phyloP scores from a whole-genome alignment of 2,797 vertebrate genomes.

The Mionectes olivaceus region DNA sequence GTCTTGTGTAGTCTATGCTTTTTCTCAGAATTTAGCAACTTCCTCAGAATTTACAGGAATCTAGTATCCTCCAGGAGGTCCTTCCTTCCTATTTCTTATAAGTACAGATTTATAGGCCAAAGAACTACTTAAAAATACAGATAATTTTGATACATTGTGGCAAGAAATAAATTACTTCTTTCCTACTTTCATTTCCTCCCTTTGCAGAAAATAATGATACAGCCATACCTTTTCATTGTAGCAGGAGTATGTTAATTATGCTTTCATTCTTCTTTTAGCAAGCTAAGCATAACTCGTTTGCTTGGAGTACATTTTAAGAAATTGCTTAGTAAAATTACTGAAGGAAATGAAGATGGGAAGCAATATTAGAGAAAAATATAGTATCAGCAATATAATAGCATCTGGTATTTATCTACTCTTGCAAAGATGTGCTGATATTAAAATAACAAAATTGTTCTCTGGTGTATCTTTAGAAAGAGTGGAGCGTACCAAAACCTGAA shows the following conservation, averaged over 20 bases:
- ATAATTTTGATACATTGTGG: not conserved
- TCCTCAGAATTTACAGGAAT: not conserved
- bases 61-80: not conserved
- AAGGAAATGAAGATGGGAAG: not conserved
- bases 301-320: not conserved
- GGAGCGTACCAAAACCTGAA: not conserved
- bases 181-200: not conserved
- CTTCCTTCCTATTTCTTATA: not conserved
- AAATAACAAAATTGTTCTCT: not conserved
- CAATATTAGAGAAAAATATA: not conserved
- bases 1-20: not conserved
- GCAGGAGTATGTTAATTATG: not conserved
- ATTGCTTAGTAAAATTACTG: not conserved
- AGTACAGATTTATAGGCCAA: not conserved
- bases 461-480: not conserved
- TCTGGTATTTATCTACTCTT: not conserved
- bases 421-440: not conserved
- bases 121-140: not conserved
- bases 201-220: not conserved
- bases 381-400: not conserved
- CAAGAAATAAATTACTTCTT: not conserved
- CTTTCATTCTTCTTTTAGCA: slow-evolving; percentile 8
- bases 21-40: not conserved
- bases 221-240: not conserved
- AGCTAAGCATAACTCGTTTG: not conserved